Evolutionary conservation across 2,113 vertebrate species (phyloP).

Genomic region (Nothobranchius furzeri): DNA sequence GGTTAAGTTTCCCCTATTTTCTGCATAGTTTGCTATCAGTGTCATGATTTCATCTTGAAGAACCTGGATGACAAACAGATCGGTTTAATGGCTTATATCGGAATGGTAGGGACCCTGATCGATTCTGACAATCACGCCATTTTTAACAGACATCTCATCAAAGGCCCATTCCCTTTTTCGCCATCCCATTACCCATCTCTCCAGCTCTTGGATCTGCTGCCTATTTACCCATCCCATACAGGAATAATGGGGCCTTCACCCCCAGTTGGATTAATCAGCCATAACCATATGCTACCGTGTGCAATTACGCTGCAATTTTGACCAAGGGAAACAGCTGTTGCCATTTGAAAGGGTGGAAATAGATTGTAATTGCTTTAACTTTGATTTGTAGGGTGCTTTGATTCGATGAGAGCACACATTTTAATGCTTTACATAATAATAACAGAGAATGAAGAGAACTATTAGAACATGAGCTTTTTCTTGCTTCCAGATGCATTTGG

Average conservation of each 20-base stretch:
- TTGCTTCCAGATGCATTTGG: constrained; percentile 45
- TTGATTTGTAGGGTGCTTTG: constrained; percentile 80
- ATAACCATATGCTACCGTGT: constrained; percentile 79
- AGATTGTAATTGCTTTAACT: constrained; percentile 78
- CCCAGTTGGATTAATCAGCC: constrained; percentile 78
- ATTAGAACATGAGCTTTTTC: constrained; percentile 43
- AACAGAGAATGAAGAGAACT: constrained; percentile 53
- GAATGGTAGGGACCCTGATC: constrained; percentile 53
- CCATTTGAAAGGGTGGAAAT: constrained; percentile 74
- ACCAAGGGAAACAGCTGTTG: constrained; percentile 80
- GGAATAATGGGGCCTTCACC: constrained; percentile 72
- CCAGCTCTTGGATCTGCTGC: constrained; percentile 50
- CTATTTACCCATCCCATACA: constrained; percentile 67
- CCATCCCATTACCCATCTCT: constrained; percentile 60
- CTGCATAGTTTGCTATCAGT: constrained; percentile 28
- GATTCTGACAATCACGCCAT: constrained; percentile 66
- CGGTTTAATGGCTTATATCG: constrained; percentile 51
- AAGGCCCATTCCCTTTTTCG: constrained; percentile 50
- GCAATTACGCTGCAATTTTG: constrained; percentile 76
- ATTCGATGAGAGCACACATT: constrained; percentile 71
- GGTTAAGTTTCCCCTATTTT: constrained; percentile 15
- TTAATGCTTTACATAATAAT: constrained; percentile 70
- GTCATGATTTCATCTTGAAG: constrained; percentile 29
- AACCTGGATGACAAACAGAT: constrained; percentile 50
- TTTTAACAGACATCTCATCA: constrained; percentile 70